Evolutionary conservation across 2,113 vertebrate genomes (phyloP).

Genomic region (Calonectris borealis): DNA sequence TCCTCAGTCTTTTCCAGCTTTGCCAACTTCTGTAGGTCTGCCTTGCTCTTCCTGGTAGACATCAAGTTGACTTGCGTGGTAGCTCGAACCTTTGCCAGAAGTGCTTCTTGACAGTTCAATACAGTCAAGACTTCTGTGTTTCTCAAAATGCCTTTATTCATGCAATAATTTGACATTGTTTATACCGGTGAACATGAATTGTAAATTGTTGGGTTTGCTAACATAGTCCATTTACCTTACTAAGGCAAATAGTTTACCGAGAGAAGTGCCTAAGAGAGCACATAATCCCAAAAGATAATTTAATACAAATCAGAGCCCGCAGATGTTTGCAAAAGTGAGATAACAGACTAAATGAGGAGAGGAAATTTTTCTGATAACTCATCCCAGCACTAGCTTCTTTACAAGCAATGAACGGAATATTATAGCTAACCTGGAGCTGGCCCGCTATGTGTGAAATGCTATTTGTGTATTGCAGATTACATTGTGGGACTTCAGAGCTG

Average conservation of each 20-base stretch:
- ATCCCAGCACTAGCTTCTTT: not conserved
- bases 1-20: not conserved
- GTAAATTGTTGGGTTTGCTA: not conserved
- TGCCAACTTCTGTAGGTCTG: not conserved
- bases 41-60: not conserved
- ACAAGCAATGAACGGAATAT: not conserved
- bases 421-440: not conserved
- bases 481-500: not conserved
- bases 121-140: not conserved
- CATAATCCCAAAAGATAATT: not conserved
- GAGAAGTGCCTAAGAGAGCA: not conserved
- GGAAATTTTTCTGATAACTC: not conserved
- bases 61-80: not conserved
- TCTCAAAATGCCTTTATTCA: conserved; percentile 36
- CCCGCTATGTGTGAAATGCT: not conserved
- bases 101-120: not conserved
- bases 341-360: not conserved
- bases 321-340: not conserved
- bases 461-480: not conserved
- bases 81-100: not conserved
- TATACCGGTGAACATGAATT: not conserved
- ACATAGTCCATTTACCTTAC: not conserved
- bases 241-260: not conserved
- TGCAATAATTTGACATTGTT: not conserved
- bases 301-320: not conserved